Evolutionary conservation across 2,888 invertebrate genomes (phyloP).

Genomic region (Schrankia costaestrigalis): DNA sequence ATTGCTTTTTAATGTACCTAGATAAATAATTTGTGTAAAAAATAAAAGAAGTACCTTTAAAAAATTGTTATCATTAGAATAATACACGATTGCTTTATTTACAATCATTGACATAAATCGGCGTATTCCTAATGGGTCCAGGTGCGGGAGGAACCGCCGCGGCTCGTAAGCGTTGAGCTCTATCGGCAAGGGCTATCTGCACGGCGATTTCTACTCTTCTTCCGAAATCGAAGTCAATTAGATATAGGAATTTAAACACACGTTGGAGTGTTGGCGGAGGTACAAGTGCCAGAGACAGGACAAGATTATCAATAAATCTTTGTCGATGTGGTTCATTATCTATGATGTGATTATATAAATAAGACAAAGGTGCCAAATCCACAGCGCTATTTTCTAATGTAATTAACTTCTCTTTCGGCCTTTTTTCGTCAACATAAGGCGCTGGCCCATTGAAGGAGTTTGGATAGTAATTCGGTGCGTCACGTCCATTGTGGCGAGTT

Average conservation of each 20-base stretch:
- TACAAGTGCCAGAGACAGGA: constrained; percentile 6
- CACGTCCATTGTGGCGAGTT: constrained; percentile 87
- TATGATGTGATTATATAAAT: constrained; percentile 82
- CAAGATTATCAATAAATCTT: constrained; percentile 21
- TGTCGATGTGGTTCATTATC: constrained; percentile 25
- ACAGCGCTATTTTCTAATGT: constrained; percentile 42
- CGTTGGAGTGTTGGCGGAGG: constrained; percentile 60
- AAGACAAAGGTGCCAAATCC: constrained; percentile 82
- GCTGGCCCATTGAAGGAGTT: constrained; percentile 90
- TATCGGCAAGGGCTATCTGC: too few relatives aligned
- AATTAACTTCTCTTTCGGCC: constrained; percentile 36
- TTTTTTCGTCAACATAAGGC: constrained; percentile 73
- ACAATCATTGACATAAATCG: too few relatives aligned
- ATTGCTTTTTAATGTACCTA: too few relatives aligned
- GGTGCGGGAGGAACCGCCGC: too few relatives aligned
- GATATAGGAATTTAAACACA: constrained; percentile 5
- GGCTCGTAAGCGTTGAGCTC: too few relatives aligned
- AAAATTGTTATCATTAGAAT: too few relatives aligned
- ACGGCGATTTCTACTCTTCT: too few relatives aligned
- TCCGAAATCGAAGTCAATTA: constrained; percentile 10
- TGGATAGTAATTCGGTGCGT: constrained; percentile 94
- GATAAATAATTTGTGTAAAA: too few relatives aligned
- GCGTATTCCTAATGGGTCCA: too few relatives aligned
- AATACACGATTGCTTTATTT: too few relatives aligned
- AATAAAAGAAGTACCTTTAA: too few relatives aligned